A percentile compares a stretch with the other conserved stretches of the same genome.
Conservation (phyloP, 2,113 vertebrate species). For the Caretta caretta region DNA sequence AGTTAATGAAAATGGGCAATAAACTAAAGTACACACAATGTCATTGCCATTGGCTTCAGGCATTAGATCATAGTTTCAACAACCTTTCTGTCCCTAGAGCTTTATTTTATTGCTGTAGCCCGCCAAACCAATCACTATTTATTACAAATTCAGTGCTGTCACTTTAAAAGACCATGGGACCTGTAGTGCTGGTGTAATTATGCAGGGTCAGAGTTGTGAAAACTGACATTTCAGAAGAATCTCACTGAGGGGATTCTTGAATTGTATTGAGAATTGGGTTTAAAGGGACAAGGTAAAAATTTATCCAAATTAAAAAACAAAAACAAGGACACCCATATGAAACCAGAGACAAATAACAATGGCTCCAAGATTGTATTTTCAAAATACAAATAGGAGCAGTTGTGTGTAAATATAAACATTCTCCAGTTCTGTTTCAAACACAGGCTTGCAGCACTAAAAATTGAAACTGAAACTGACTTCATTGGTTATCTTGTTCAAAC, state of each 20-base stretch:
- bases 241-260: neutral
- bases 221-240: neutral
- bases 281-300: neutral
- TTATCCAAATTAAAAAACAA: neutral
- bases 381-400: neutral
- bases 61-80: conserved; percentile 42
- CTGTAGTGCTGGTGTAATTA: conserved; percentile 21
- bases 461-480: conserved; percentile 10
- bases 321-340: neutral
- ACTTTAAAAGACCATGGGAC: conserved; percentile 30
- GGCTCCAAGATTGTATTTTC: neutral
- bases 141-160: conserved; percentile 15
- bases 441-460: neutral
- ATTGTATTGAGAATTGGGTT: neutral
- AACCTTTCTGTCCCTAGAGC: conserved; percentile 47
- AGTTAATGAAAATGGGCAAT: conserved; percentile 50
- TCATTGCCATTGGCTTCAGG: conserved; percentile 39
- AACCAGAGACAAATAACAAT: neutral
- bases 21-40: conserved; percentile 26
- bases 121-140: conserved; percentile 56
- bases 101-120: conserved; percentile 50
- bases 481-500: neutral
- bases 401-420: neutral
- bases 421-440: conserved; percentile 5
- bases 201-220: conserved; percentile 13